Conservation (phyloP, 2,797 vertebrate genomes). For the Merluccius polli region DNA sequence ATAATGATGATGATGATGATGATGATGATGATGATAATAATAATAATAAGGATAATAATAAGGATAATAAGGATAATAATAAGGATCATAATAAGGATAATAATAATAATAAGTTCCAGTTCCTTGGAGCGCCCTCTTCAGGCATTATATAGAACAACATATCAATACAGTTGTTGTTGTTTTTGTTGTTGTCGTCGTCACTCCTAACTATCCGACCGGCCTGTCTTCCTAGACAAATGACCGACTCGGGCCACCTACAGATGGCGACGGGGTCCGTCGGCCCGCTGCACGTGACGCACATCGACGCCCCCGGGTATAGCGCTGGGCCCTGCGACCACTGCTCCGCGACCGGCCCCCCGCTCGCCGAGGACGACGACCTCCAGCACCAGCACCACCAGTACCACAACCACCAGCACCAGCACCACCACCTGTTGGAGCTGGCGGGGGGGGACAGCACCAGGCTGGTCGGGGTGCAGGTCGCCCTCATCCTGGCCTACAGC, state of each 20-base stretch:
- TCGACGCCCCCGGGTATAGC: constrained; percentile 41
- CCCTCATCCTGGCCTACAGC: constrained; percentile 92
- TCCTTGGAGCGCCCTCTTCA: no score
- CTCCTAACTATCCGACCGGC: neutral
- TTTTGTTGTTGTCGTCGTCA: neutral
- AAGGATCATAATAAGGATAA: no score
- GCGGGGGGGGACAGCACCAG: constrained; percentile 89
- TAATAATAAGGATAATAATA: no score
- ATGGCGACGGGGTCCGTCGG: constrained; percentile 47
- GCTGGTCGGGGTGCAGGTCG: constrained; percentile 81
- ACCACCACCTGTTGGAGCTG: constrained; percentile 38
- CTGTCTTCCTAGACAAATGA: constrained; percentile 42
- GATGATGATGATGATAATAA: no score
- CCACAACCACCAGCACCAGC: constrained; percentile 34
- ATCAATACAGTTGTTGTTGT: neutral
- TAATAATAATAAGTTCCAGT: no score
- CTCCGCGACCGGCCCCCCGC: neutral
- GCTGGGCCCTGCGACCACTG: neutral
- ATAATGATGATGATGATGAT: no score
- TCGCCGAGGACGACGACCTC: neutral
- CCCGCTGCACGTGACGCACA: constrained; percentile 48
- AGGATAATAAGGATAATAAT: no score
- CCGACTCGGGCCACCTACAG: constrained; percentile 23
- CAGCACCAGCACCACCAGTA: constrained; percentile 41
- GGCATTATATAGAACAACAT: no score